Conservation (phyloP, 2,797 vertebrate species). For the Lates japonicus region DNA sequence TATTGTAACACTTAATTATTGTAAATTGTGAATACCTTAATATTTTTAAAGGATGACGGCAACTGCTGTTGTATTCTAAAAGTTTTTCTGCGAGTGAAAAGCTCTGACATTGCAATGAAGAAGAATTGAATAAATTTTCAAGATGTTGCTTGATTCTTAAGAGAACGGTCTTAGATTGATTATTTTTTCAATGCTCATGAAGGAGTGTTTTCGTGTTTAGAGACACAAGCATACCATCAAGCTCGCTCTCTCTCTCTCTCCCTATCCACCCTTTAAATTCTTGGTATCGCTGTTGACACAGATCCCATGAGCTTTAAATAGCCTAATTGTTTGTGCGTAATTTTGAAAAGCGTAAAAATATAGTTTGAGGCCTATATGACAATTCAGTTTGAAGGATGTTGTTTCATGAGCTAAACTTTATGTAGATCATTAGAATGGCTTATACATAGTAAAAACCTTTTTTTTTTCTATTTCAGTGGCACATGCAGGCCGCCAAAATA, state of each 20-base stretch:
- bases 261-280: constrained; percentile 38
- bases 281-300: constrained; percentile 38
- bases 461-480: constrained; percentile 3
- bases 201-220: constrained; percentile 47
- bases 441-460: background rate
- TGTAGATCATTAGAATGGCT: constrained; percentile 13
- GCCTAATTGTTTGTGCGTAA: constrained; percentile 71
- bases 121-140: constrained; percentile 95
- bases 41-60: constrained; percentile 89
- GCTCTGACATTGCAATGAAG: constrained; percentile 87
- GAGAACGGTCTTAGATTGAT: constrained; percentile 81
- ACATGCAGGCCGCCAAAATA: constrained; percentile 25
- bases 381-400: constrained; percentile 19
- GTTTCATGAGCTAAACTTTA: constrained; percentile 25
- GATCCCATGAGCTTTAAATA: constrained; percentile 56
- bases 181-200: constrained; percentile 71
- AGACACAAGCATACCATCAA: constrained; percentile 32
- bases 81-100: constrained; percentile 89
- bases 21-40: constrained; percentile 97
- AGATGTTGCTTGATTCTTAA: constrained; percentile 89
- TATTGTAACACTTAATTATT: constrained; percentile 92
- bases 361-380: constrained; percentile 36
- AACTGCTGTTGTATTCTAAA: constrained; percentile 92
- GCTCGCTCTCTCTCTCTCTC: background rate
- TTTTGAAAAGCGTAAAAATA: constrained; percentile 72